These are phyloP conservation scores for Pachypeltis micranthus DNA, from an alignment of 1,140 invertebrate genomes.

Conservation along the genomic window DNA sequence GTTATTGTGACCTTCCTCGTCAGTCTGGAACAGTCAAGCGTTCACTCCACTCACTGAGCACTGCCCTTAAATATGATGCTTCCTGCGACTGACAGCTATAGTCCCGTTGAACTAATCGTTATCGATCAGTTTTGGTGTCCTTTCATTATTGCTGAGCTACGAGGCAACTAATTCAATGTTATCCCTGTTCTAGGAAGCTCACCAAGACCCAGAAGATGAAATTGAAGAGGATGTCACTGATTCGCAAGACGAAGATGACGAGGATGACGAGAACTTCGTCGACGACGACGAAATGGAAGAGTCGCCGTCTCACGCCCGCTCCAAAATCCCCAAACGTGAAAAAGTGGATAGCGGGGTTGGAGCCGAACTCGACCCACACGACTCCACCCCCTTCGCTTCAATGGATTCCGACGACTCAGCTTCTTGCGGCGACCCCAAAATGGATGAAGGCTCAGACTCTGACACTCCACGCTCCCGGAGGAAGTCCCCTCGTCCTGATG, in stretches of 20 bases:
- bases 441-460: background rate
- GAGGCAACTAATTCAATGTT: too few relatives aligned
- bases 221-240: conserved; percentile 15
- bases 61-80: too few relatives aligned
- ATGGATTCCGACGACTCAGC: conserved; percentile 7
- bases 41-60: too few relatives aligned
- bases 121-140: too few relatives aligned
- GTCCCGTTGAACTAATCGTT: too few relatives aligned
- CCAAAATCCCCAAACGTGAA: conserved; percentile 37
- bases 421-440: conserved; percentile 1
- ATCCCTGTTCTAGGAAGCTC: too few relatives aligned
- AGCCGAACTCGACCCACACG: conserved; percentile 37
- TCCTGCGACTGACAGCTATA: too few relatives aligned
- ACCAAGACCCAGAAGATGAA: conserved; percentile 16
- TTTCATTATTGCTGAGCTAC: too few relatives aligned
- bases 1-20: too few relatives aligned
- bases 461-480: conserved; percentile 4
- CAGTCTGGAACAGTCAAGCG: too few relatives aligned
- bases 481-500: conserved; percentile 19
- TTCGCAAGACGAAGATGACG: background rate
- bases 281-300: conserved; percentile 17
- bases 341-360: conserved; percentile 47
- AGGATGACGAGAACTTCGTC: background rate
- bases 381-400: background rate
- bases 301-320: background rate